Conservation (phyloP, 2,113 vertebrate species). For the Ariopsis seemanni region DNA sequence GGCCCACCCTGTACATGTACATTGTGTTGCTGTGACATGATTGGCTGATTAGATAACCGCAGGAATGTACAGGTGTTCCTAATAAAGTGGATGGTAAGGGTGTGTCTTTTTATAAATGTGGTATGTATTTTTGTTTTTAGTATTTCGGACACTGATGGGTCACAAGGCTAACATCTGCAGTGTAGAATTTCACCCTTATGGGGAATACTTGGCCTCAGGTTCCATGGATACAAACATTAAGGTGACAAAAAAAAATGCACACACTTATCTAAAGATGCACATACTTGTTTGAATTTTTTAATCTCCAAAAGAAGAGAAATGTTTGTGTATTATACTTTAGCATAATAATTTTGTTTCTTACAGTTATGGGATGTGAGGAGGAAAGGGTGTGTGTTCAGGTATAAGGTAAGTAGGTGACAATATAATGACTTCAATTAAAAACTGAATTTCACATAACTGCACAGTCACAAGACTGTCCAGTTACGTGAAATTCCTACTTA, state of each 20-base stretch:
- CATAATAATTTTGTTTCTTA: neutral
- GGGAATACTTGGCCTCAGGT: constrained; percentile 88
- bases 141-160: constrained; percentile 85
- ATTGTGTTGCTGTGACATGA: neutral
- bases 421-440: neutral
- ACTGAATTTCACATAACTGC: no score
- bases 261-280: neutral
- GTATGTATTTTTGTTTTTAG: constrained; percentile 62
- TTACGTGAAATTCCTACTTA: neutral
- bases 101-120: neutral
- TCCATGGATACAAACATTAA: constrained; percentile 96
- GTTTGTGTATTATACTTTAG: neutral
- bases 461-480: neutral
- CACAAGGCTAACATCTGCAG: constrained; percentile 93
- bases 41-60: neutral
- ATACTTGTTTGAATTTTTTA: neutral
- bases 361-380: constrained; percentile 95
- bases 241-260: constrained; percentile 65
- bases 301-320: neutral
- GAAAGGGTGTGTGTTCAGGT: constrained; percentile 92
- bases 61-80: neutral
- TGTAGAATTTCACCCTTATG: constrained; percentile 90
- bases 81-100: neutral
- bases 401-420: constrained; percentile 74
- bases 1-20: no score